Base-by-base conservation (phyloP, 2,888 invertebrate species). In the Pyralis farinalis region DNA sequence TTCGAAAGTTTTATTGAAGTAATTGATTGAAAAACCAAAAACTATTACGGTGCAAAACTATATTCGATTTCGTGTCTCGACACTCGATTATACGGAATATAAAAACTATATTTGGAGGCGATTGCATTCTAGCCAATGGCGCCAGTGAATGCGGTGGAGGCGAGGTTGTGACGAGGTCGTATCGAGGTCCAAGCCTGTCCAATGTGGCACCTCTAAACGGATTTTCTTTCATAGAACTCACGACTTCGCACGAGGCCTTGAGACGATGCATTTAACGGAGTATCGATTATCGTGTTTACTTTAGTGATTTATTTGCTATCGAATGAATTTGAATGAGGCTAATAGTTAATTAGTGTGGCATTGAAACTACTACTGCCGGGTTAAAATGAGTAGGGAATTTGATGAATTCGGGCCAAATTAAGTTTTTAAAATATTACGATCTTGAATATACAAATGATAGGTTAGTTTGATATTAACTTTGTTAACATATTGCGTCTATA, bases 161-260 rank as follows among this genome's bases (percentile, higher is more conserved):
- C 81, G 80, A 82, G 82, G 83, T 67, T 77, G 72, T 45, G 36
- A 51, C 78, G 81, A 85, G 85, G 84, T 75, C 83, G 77, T 39
- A 47, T 48, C 72, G 73, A 79, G 73, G 76, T 71, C 72, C 67
- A 57, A 47, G 60, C 53, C 58, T 57, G 57, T 62, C 61, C 52
- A 58, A 53, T 37, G 27, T 21, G 27, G 33, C 42, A 37, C 33
- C 38, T 33, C 36, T 35, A 43, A 37, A 40, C 43, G 44, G 45
- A 44, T 42, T 50, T 48, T 46, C 56, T 58, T 58, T 54, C 44
- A 51, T 44, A 58, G 48, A 59, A 50, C 58, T 58, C 62, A 58
- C 60, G 58, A 60, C 38, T 46, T 12, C 16, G 28, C 29, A 30
- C 16, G 28, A 36, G 41, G 40, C 44, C 42, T 46, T 46, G 45